phyloP scores from a whole-genome alignment of 2,888 invertebrate species.

The Dynastes hyllus region DNA sequence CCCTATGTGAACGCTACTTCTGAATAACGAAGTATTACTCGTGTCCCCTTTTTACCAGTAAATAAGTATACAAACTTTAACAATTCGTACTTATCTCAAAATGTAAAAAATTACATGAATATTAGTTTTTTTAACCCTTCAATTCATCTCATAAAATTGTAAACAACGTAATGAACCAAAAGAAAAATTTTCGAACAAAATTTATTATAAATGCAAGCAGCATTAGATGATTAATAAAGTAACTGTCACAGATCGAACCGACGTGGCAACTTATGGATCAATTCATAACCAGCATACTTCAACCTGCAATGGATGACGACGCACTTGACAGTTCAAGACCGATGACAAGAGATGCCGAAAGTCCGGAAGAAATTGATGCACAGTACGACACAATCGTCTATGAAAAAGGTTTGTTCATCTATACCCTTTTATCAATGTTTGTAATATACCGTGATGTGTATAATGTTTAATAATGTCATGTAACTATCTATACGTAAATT shows the following conservation, averaged over 20 bases:
- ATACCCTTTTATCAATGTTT: constrained; percentile 14
- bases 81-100: too few relatives aligned
- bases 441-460: neutral
- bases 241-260: constrained; percentile 62
- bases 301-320: constrained; percentile 67
- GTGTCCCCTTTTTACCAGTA: too few relatives aligned
- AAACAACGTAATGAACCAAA: too few relatives aligned
- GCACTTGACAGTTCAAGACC: constrained; percentile 72
- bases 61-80: too few relatives aligned
- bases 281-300: constrained; percentile 68
- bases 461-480: too few relatives aligned
- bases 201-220: neutral
- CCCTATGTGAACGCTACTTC: too few relatives aligned
- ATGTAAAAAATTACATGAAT: too few relatives aligned
- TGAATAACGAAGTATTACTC: too few relatives aligned
- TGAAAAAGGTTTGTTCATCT: constrained; percentile 73
- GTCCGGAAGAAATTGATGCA: constrained; percentile 72
- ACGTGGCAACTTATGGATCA: constrained; percentile 70
- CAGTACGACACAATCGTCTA: constrained; percentile 77
- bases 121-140: too few relatives aligned
- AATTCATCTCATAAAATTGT: too few relatives aligned
- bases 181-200: too few relatives aligned
- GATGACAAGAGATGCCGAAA: constrained; percentile 73
- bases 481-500: too few relatives aligned
- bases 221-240: neutral